These are phyloP conservation scores for Caradrina clavipalpis DNA, from an alignment of 2,888 invertebrate species.

Conservation along the genomic window DNA sequence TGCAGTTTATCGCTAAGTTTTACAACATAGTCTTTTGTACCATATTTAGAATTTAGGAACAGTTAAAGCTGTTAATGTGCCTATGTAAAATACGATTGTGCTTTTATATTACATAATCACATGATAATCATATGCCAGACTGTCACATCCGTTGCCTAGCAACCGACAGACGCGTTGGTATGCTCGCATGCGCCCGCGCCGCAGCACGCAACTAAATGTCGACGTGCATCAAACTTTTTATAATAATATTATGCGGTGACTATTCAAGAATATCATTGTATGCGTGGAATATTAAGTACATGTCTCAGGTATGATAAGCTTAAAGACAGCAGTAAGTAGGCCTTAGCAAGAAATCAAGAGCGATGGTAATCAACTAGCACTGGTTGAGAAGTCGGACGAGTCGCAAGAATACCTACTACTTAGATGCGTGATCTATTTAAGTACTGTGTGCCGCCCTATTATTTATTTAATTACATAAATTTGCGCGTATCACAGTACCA, in stretches of 20 bases:
- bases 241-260: slow-evolving; percentile 56
- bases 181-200: slow-evolving; percentile 50
- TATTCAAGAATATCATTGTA: slow-evolving; percentile 51
- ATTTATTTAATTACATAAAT: slow-evolving; percentile 39
- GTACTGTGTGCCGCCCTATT: slow-evolving; percentile 26
- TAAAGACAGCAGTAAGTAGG: slow-evolving; percentile 46
- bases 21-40: neutral
- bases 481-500: slow-evolving; percentile 20
- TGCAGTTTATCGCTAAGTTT: slow-evolving; percentile 5
- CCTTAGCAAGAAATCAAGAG: slow-evolving; percentile 54
- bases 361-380: slow-evolving; percentile 46
- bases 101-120: slow-evolving; percentile 9
- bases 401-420: slow-evolving; percentile 12
- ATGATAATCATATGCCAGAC: slow-evolving; percentile 47
- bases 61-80: neutral
- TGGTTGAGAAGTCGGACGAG: slow-evolving; percentile 42
- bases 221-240: slow-evolving; percentile 62
- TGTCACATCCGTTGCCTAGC: slow-evolving; percentile 56
- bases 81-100: neutral
- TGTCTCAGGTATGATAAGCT: slow-evolving; percentile 41
- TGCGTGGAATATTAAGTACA: slow-evolving; percentile 53
- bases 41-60: neutral
- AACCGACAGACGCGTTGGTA: slow-evolving; percentile 56
- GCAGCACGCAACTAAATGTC: slow-evolving; percentile 60
- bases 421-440: slow-evolving; percentile 44